Evolutionary conservation across 2,888 invertebrate species (phyloP), one percentile per base, ranked within the genome.

Genomic region (Baccha elongata): DNA sequence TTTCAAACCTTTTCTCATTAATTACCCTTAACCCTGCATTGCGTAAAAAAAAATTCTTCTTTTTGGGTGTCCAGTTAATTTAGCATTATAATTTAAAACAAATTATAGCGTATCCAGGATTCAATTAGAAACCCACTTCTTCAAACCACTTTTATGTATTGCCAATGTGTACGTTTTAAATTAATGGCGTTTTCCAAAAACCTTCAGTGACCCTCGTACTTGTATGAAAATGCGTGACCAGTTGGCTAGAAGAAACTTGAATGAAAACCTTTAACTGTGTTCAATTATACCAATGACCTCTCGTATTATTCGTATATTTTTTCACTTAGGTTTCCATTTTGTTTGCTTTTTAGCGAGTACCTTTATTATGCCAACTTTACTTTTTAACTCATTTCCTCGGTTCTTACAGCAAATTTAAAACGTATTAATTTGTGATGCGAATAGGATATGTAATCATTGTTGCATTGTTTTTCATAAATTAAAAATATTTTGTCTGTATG

Each of bases 51-150:
- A n/a, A n/a, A n/a, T n/a, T n/a, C n/a, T n/a, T n/a, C n/a, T n/a
- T n/a, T n/a, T n/a, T n/a, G n/a, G n/a, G n/a, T n/a, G n/a, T n/a
- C n/a, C n/a, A n/a, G n/a, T n/a, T n/a, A 44, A 68, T 35, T 62
- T 68, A 37, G 52, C 46, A 5, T 40, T 76, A 69, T 64, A 76
- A 69, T 71, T 71, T 23, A 35, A 64, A 64, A 64, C 62, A 76
- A 64, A 69, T 64, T 69, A 76, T 55, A 29, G 48, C 40, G 55
- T 40, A 71, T 58, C 62, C 69, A 58, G 55, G 50, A 76, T 71
- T 76, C 64, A 76, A 69, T 76, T 55, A 64, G 32, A 69, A 42
- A 8, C 7, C 3, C 26, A 4, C 26, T 26, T 26, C 26, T 26
- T 6, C 26, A 26, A 26, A 26, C 26, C 26, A 26, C 3, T 6